Evolutionary conservation across 2,888 invertebrate genomes (phyloP).

Genomic region (Metallyticus violacea): DNA sequence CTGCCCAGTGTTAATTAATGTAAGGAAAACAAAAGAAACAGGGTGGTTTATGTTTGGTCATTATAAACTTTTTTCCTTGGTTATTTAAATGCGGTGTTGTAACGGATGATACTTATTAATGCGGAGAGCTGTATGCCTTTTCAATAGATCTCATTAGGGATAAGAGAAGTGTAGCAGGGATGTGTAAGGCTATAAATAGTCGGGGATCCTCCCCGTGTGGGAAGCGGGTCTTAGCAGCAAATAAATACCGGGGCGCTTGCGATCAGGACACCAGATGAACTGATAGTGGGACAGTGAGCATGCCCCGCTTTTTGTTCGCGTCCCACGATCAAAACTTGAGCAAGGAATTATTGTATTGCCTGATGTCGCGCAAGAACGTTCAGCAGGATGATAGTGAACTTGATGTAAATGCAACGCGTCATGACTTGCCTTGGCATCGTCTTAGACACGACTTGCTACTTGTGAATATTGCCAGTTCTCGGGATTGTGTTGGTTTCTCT

Average conservation of each 20-base stretch:
- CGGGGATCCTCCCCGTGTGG: background rate
- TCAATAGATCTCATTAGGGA: constrained; percentile 24
- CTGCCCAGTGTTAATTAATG: background rate
- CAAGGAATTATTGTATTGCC: background rate
- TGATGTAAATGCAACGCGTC: no score
- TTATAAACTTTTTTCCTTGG: background rate
- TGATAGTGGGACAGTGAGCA: background rate
- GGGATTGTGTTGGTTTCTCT: no score
- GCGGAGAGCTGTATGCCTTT: background rate
- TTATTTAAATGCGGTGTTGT: background rate
- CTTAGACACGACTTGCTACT: background rate
- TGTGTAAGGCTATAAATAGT: background rate
- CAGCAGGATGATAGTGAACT: no score
- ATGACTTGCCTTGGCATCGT: background rate
- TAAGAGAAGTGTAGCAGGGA: background rate
- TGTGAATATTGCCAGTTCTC: no score
- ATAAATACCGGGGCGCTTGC: background rate
- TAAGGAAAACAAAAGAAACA: background rate
- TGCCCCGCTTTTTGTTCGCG: no score
- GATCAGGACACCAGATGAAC: background rate
- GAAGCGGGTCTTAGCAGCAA: background rate
- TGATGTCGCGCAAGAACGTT: no score
- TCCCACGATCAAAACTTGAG: background rate
- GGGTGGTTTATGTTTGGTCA: no score
- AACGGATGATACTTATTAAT: background rate